These are phyloP conservation scores for Porites australiensis DNA, from an alignment of 64 coral and sea anemone species.

Conservation along the genomic window DNA sequence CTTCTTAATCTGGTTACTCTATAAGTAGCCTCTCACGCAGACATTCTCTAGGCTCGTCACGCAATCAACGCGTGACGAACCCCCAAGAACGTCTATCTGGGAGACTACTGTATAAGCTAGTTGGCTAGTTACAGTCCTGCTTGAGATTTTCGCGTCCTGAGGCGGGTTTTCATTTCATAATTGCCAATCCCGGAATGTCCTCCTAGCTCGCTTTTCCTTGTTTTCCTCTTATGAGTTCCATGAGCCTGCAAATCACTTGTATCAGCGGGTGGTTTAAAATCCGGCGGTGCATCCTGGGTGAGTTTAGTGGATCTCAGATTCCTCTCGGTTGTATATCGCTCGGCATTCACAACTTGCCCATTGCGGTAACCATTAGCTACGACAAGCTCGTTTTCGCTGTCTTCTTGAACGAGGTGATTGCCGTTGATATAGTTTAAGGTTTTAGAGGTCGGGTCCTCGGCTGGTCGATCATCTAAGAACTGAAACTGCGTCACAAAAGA, in stretches of 20 bases:
- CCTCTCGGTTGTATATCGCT: not conserved
- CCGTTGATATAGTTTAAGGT: constrained; percentile 74
- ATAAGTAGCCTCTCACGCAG: too few relatives aligned
- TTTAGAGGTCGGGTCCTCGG: constrained; percentile 66
- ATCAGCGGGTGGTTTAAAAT: constrained; percentile 22
- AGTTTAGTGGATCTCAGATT: constrained; percentile 7
- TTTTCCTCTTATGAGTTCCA: not conserved
- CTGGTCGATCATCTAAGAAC: constrained; percentile 57
- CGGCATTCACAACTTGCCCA: not conserved
- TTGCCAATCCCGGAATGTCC: not conserved
- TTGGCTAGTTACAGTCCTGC: constrained; percentile 39
- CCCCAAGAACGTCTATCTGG: too few relatives aligned
- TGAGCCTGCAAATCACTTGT: not conserved
- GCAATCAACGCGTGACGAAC: too few relatives aligned
- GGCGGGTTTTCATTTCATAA: constrained; percentile 42
- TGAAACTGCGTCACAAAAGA: not conserved
- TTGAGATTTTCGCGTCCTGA: constrained; percentile 67
- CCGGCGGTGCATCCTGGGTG: not conserved
- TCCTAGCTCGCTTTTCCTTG: constrained; percentile 13
- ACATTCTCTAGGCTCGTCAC: too few relatives aligned
- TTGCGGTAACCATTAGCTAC: not conserved
- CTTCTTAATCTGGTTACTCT: not conserved
- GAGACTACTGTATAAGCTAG: not conserved
- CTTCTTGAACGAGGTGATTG: constrained; percentile 12
- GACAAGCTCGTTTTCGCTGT: not conserved